Percentiles rank a stretch among this genome's conserved stretches.
These are phyloP conservation scores for Nasonia oneida DNA, from an alignment of 2,888 invertebrate species.

Conservation along the genomic window DNA sequence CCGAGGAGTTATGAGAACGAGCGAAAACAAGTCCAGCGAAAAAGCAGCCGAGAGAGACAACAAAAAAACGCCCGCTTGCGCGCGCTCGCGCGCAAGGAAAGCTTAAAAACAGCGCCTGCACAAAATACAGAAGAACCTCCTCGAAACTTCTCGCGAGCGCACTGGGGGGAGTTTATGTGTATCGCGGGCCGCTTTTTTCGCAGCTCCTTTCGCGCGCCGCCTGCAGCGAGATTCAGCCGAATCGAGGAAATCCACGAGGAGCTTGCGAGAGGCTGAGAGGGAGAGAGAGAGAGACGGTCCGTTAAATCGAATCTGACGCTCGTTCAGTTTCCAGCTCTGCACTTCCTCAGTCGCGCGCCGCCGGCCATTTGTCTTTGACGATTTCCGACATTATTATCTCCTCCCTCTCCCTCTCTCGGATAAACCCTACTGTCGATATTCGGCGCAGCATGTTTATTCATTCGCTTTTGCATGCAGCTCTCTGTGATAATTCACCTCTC, in stretches of 20 bases:
- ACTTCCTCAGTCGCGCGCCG: not conserved
- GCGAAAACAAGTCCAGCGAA: constrained; percentile 17
- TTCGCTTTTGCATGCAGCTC: not conserved
- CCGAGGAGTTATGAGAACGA: constrained; percentile 45
- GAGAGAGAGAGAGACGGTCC: constrained; percentile 67
- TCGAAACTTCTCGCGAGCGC: constrained; percentile 60
- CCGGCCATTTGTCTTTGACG: constrained; percentile 38
- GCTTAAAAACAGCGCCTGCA: not conserved
- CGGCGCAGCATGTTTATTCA: not conserved
- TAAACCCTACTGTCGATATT: not conserved
- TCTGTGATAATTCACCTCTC: not conserved
- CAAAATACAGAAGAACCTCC: constrained; percentile 40
- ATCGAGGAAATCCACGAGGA: constrained; percentile 65
- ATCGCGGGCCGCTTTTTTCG: constrained; percentile 58
- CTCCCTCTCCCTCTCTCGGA: not conserved
- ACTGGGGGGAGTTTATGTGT: constrained; percentile 64
- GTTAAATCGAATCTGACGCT: constrained; percentile 69
- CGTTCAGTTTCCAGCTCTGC: constrained; percentile 5
- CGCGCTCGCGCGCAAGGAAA: not conserved
- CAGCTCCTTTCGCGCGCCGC: constrained; percentile 62
- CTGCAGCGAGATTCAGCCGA: constrained; percentile 52
- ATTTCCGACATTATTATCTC: constrained; percentile 21
- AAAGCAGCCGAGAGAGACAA: not conserved
- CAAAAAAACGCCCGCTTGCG: not conserved
- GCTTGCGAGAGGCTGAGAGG: constrained; percentile 67